A percentile compares a stretch with the other conserved stretches of the same genome.
Evolutionary conservation across 1,140 invertebrate genomes (phyloP).

Genomic region (Dinoponera quadriceps): DNA sequence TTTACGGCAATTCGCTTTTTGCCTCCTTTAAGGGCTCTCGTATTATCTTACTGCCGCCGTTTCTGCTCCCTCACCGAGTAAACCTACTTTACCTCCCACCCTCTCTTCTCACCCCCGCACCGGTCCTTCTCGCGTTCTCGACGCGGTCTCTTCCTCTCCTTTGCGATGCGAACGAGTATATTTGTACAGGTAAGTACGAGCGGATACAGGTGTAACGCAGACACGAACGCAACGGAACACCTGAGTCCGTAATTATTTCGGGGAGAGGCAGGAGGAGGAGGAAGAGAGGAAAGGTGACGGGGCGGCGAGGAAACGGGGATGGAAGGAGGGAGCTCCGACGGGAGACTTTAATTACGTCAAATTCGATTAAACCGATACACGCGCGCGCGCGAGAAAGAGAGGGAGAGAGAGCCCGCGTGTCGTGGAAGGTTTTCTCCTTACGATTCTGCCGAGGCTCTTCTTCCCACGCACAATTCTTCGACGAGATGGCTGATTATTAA

Average conservation of each 20-base stretch:
- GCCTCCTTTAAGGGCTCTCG: constrained; percentile 77
- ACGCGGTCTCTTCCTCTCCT: constrained; percentile 41
- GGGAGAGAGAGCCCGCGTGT: not conserved
- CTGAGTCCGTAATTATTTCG: constrained; percentile 73
- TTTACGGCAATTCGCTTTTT: constrained; percentile 81
- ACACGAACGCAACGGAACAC: constrained; percentile 69
- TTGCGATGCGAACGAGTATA: constrained; percentile 76
- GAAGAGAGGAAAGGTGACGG: not conserved
- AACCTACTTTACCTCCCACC: constrained; percentile 59
- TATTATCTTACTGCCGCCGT: constrained; percentile 79
- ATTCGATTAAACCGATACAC: constrained; percentile 64
- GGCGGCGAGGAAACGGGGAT: not conserved
- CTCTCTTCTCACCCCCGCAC: not conserved
- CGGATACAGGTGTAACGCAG: constrained; percentile 72
- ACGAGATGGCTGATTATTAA: not conserved
- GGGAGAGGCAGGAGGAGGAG: not conserved
- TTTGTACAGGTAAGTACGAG: constrained; percentile 76
- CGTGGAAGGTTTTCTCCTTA: constrained; percentile 15
- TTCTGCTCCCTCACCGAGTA: constrained; percentile 70
- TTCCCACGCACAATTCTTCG: not conserved
- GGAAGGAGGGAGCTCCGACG: not conserved
- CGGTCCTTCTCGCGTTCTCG: constrained; percentile 6
- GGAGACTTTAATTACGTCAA: constrained; percentile 65
- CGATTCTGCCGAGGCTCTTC: not conserved
- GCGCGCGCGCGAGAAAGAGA: not conserved